phyloP scores from a whole-genome alignment of 2,113 vertebrate genomes.

The Psittacula cyanocephala region DNA sequence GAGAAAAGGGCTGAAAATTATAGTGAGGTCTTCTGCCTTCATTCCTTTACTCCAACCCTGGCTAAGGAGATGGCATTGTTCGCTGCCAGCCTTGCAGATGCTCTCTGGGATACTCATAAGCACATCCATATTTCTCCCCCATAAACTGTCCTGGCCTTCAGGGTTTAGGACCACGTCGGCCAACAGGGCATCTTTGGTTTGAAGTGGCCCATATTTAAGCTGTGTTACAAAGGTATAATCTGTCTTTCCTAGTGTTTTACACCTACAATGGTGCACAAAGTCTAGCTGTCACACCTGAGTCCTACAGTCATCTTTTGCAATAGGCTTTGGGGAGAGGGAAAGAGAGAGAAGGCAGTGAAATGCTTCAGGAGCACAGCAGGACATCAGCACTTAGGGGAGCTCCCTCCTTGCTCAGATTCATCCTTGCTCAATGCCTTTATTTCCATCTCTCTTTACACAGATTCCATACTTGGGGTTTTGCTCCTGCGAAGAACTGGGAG shows the following conservation, averaged over 20 bases:
- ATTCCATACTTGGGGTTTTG: constrained; percentile 98
- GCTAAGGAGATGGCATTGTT: not conserved
- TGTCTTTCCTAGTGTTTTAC: not conserved
- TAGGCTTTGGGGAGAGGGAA: not conserved
- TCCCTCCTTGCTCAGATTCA: not conserved
- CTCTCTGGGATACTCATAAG: not conserved
- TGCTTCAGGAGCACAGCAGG: not conserved
- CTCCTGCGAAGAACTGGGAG: constrained; percentile 93
- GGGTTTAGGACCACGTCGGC: not conserved
- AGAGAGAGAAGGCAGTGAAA: not conserved
- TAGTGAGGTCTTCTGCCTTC: not conserved
- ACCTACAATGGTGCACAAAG: accelerated
- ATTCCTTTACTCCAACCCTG: not conserved
- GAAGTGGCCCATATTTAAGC: not conserved
- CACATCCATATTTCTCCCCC: accelerated
- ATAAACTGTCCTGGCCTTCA: not conserved
- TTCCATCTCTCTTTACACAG: constrained; percentile 64
- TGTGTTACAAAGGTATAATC: accelerated
- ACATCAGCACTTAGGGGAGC: not conserved
- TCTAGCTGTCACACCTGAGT: not conserved
- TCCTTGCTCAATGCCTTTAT: not conserved
- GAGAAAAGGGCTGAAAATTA: not conserved
- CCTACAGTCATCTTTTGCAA: not conserved
- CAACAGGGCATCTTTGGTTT: not conserved
- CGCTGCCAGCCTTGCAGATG: not conserved